Conservation (phyloP, 2,113 vertebrate genomes). For the Anoura caudifer region DNA sequence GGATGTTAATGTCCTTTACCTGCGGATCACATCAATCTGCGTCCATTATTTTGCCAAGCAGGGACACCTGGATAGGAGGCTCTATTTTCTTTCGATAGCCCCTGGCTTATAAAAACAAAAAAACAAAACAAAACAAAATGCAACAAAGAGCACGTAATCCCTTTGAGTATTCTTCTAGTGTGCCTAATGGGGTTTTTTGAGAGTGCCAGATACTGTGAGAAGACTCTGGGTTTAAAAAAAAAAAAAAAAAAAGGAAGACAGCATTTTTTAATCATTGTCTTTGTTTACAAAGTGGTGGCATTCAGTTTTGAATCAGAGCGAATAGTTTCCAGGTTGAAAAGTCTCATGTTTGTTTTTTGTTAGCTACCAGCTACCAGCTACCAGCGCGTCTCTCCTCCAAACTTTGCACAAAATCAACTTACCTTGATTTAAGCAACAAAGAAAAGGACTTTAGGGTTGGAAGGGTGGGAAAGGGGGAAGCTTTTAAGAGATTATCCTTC, state of each 20-base stretch:
- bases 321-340: constrained; percentile 4
- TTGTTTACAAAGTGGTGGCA: constrained; percentile 68
- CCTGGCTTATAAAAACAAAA: constrained; percentile 77
- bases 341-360: constrained; percentile 16
- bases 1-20: constrained; percentile 69
- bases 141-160: constrained; percentile 62
- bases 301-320: constrained; percentile 54
- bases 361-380: not conserved
- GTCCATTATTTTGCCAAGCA: constrained; percentile 75
- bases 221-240: constrained; percentile 26
- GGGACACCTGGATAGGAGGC: constrained; percentile 78
- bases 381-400: constrained; percentile 13
- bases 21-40: constrained; percentile 72
- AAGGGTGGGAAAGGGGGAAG: constrained; percentile 45
- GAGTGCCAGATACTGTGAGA: constrained; percentile 57
- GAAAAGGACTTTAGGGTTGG: constrained; percentile 47
- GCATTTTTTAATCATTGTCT: constrained; percentile 68
- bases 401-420: constrained; percentile 64
- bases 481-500: constrained; percentile 70
- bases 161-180: constrained; percentile 71
- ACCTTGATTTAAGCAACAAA: constrained; percentile 65
- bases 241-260: not conserved
- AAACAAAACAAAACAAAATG: constrained; percentile 76
- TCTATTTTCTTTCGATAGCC: constrained; percentile 74
- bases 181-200: constrained; percentile 57